These are phyloP conservation scores for Sandelia bainsii DNA, from an alignment of 2,797 vertebrate genomes.

Conservation along the genomic window DNA sequence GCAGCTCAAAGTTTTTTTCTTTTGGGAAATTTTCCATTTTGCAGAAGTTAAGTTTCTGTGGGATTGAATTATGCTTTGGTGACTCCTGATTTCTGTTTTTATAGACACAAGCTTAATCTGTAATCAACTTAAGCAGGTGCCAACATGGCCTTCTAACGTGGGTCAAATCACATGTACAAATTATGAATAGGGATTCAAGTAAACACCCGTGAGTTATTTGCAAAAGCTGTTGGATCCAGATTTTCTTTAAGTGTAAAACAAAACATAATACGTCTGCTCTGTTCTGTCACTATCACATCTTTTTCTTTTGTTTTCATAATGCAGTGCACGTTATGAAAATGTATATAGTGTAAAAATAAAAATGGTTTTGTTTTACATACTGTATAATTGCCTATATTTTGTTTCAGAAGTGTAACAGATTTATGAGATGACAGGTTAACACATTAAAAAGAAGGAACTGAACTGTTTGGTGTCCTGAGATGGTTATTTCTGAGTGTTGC, in stretches of 20 bases:
- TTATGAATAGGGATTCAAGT: neutral
- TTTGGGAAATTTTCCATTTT: constrained; percentile 1
- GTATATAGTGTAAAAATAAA: constrained; percentile 89
- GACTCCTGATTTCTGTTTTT: constrained; percentile 5
- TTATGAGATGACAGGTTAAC: constrained; percentile 87
- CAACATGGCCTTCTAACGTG: constrained; percentile 20
- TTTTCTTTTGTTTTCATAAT: constrained; percentile 74
- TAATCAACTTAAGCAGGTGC: constrained; percentile 19
- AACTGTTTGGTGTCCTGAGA: constrained; percentile 20
- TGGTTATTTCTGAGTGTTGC: constrained; percentile 39
- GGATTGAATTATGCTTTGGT: constrained; percentile 6
- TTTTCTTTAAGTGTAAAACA: constrained; percentile 23
- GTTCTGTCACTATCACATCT: constrained; percentile 60
- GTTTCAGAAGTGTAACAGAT: constrained; percentile 88
- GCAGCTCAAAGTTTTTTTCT: neutral
- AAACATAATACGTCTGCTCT: constrained; percentile 43
- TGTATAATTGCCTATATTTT: constrained; percentile 91
- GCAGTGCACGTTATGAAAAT: constrained; percentile 81
- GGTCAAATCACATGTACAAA: constrained; percentile 20
- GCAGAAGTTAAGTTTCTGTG: constrained; percentile 1
- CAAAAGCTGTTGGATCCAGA: constrained; percentile 27
- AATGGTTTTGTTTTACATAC: constrained; percentile 87
- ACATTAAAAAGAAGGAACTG: constrained; percentile 85
- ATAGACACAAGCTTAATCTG: neutral
- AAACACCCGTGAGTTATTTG: constrained; percentile 9